phyloP scores from a whole-genome alignment of 2,797 vertebrate genomes.

The Pagetopsis macropterus region DNA sequence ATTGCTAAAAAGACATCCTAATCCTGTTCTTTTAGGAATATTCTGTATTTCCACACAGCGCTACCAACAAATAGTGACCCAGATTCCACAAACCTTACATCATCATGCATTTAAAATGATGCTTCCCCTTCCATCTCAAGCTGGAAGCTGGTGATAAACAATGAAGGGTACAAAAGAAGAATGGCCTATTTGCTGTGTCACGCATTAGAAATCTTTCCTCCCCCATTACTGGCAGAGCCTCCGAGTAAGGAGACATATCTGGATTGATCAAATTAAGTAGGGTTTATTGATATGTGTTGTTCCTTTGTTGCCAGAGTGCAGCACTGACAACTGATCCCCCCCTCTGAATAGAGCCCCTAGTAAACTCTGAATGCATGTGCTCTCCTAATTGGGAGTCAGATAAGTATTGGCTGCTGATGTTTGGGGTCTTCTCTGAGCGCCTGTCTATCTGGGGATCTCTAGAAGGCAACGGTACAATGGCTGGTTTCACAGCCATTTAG shows the following conservation, averaged over 20 bases:
- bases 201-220: constrained; percentile 71
- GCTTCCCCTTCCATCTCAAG: constrained; percentile 29
- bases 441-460: constrained; percentile 75
- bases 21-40: constrained; percentile 38
- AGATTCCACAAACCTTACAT: constrained; percentile 47
- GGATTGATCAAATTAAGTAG: constrained; percentile 45
- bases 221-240: constrained; percentile 57
- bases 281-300: constrained; percentile 60
- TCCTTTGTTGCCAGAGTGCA: constrained; percentile 23
- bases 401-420: constrained; percentile 65
- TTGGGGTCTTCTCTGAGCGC: constrained; percentile 62
- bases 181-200: constrained; percentile 18
- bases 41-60: constrained; percentile 36
- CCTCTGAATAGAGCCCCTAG: constrained; percentile 31
- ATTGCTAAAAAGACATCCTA: constrained; percentile 7
- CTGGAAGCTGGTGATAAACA: too few species aligned
- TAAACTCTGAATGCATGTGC: constrained; percentile 59
- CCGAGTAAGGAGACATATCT: constrained; percentile 47
- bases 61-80: constrained; percentile 43
- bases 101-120: constrained; percentile 71
- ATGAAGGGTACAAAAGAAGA: too few species aligned
- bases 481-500: constrained; percentile 76
- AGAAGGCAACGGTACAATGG: constrained; percentile 69
- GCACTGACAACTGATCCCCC: constrained; percentile 46
- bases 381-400: constrained; percentile 76